A percentile compares a stretch with the other conserved stretches of the same genome.
Conservation (phyloP, 1,140 invertebrate genomes). For the Nilaparvata lugens region DNA sequence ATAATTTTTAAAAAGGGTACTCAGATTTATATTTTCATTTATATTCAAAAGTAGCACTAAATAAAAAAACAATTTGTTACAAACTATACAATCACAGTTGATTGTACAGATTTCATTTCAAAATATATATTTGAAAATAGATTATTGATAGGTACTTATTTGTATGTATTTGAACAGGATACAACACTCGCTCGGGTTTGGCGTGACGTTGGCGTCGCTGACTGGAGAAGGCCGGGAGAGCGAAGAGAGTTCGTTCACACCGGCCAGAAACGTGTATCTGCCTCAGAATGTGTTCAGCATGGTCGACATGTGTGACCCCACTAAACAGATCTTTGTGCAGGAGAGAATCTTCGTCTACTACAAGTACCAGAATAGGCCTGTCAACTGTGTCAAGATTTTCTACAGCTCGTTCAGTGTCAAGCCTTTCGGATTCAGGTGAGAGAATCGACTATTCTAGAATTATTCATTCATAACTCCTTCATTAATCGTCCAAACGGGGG, state of each 20-base stretch:
- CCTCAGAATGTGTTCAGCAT: constrained; percentile 93
- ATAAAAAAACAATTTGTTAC: too few species aligned
- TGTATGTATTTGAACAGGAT: constrained; percentile 43
- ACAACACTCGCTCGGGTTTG: constrained; percentile 76
- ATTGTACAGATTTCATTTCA: too few species aligned
- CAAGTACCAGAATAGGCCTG: constrained; percentile 92
- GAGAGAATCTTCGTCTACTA: constrained; percentile 91
- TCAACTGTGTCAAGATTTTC: constrained; percentile 98
- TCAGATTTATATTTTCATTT: too few species aligned
- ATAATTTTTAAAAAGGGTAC: too few species aligned
- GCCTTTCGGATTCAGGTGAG: constrained; percentile 70
- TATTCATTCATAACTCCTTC: too few species aligned
- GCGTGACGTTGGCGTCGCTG: constrained; percentile 77
- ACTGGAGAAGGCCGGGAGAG: constrained; percentile 87
- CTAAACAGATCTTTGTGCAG: constrained; percentile 82
- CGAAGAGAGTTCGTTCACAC: constrained; percentile 75
- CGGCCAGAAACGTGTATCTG: constrained; percentile 71
- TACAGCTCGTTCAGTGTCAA: constrained; percentile 72
- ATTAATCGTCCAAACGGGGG: too few species aligned
- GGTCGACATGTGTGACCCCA: constrained; percentile 91
- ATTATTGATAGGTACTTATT: too few species aligned
- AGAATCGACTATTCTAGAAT: too few species aligned
- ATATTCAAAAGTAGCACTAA: too few species aligned
- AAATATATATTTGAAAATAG: too few species aligned
- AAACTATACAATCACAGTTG: background rate